These are phyloP conservation scores for Danio jaintianensis DNA, from an alignment of 2,797 vertebrate genomes.

Conservation along the genomic window DNA sequence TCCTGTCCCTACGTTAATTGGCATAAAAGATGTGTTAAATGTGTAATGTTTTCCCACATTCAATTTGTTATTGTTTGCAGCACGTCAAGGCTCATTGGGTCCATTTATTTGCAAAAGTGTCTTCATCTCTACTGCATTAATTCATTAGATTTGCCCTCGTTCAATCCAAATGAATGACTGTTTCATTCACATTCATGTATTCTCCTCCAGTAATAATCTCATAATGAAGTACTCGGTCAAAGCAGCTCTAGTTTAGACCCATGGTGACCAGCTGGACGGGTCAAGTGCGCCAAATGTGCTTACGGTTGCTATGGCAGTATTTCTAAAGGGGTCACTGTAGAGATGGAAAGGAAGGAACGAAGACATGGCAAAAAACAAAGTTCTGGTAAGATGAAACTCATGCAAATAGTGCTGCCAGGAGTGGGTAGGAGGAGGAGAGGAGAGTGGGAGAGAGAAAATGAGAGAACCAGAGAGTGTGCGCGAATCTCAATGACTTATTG, in stretches of 20 bases:
- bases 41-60: constrained; percentile 26
- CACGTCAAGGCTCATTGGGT: constrained; percentile 22
- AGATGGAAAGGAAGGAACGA: constrained; percentile 9
- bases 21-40: not conserved
- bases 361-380: constrained; percentile 10
- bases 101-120: constrained; percentile 31
- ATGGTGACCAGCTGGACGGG: constrained; percentile 37
- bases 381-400: constrained; percentile 40
- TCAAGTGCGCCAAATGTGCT: constrained; percentile 28
- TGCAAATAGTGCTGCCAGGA: constrained; percentile 41
- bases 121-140: constrained; percentile 27
- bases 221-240: constrained; percentile 23
- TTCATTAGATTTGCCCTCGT: constrained; percentile 35
- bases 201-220: constrained; percentile 34
- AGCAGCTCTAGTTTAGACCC: constrained; percentile 20
- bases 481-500: constrained; percentile 49
- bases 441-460: constrained; percentile 42
- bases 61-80: constrained; percentile 8
- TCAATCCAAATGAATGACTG: constrained; percentile 31
- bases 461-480: constrained; percentile 10
- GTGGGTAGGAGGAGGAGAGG: constrained; percentile 39
- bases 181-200: constrained; percentile 51
- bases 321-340: constrained; percentile 28
- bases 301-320: constrained; percentile 30
- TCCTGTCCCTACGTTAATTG: not conserved